phyloP scores from a whole-genome alignment of 1,140 invertebrate genomes.

The Hycleus phaleratus region DNA sequence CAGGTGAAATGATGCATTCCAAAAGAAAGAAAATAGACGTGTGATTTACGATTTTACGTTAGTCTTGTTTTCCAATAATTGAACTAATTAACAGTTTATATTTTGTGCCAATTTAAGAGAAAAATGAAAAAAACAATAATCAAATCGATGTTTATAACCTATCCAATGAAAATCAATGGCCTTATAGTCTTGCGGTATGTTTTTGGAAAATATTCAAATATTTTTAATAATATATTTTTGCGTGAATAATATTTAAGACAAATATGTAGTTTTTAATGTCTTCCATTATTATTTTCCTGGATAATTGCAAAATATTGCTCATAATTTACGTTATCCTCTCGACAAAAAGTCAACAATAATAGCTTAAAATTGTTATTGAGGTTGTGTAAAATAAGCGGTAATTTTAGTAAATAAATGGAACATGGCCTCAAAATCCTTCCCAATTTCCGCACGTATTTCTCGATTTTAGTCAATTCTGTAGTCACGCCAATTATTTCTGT shows the following conservation, averaged over 20 bases:
- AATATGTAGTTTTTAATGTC: constrained; percentile 20
- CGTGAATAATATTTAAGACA: constrained; percentile 1
- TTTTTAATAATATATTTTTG: constrained; percentile 24
- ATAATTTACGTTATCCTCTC: not conserved
- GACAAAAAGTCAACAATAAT: not conserved
- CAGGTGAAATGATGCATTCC: too few relatives aligned
- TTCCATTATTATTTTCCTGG: constrained; percentile 21
- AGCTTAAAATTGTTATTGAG: not conserved
- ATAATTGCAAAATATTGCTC: constrained; percentile 1
- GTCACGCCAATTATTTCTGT: too few relatives aligned
- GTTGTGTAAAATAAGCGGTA: not conserved
- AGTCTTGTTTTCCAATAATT: too few relatives aligned
- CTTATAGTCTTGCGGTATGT: constrained; percentile 21
- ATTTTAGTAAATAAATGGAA: not conserved
- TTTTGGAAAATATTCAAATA: constrained; percentile 13
- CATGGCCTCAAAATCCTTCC: not conserved
- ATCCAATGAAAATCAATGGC: constrained; percentile 27
- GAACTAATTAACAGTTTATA: constrained; percentile 1
- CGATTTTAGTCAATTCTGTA: too few relatives aligned
- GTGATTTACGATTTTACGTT: too few relatives aligned
- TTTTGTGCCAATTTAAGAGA: constrained; percentile 17
- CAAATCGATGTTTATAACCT: constrained; percentile 15
- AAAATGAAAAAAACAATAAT: not conserved
- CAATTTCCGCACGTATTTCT: too few relatives aligned
- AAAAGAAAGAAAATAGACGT: too few relatives aligned